Evolutionary conservation across 2,797 vertebrate genomes (phyloP).

Genomic region (Lacerta agilis): DNA sequence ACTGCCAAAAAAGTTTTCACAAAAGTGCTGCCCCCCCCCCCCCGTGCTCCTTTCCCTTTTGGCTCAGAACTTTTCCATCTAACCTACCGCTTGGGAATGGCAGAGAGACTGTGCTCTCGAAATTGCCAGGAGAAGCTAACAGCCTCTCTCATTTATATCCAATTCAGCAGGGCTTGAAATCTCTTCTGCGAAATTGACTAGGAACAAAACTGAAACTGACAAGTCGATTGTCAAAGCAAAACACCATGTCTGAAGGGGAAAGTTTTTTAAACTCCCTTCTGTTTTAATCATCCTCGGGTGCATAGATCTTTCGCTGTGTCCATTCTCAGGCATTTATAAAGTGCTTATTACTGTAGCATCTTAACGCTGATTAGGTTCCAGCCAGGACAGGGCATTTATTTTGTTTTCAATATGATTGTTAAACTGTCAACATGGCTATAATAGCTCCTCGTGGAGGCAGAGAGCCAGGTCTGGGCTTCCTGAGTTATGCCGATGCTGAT

Average conservation of each 20-base stretch:
- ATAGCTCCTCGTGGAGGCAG: slow-evolving; percentile 26
- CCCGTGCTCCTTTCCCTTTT: not conserved
- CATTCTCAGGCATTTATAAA: slow-evolving; percentile 31
- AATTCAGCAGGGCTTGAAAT: slow-evolving; percentile 40
- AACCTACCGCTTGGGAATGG: not conserved
- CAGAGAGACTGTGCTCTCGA: not conserved
- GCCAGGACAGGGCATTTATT: slow-evolving; percentile 25
- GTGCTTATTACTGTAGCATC: slow-evolving; percentile 39
- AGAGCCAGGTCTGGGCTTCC: not conserved
- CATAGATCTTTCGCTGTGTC: slow-evolving; percentile 4
- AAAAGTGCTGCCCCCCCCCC: not conserved
- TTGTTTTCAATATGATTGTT: slow-evolving; percentile 33
- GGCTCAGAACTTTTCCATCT: not conserved
- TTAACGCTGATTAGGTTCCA: slow-evolving; percentile 35
- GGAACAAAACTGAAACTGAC: slow-evolving; percentile 34
- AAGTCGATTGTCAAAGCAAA: slow-evolving; percentile 32
- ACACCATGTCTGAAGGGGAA: slow-evolving; percentile 14
- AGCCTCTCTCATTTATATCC: slow-evolving; percentile 35
- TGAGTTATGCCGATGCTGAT: slow-evolving; percentile 11
- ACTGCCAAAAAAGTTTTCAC: not conserved
- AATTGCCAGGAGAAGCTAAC: slow-evolving; percentile 3
- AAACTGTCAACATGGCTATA: slow-evolving; percentile 29
- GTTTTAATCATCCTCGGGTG: slow-evolving; percentile 19
- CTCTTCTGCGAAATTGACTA: slow-evolving; percentile 29
- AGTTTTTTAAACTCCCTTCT: slow-evolving; percentile 27